These are phyloP conservation scores for Procambarus clarkii DNA, from an alignment of 1,140 invertebrate species.

Conservation along the genomic window DNA sequence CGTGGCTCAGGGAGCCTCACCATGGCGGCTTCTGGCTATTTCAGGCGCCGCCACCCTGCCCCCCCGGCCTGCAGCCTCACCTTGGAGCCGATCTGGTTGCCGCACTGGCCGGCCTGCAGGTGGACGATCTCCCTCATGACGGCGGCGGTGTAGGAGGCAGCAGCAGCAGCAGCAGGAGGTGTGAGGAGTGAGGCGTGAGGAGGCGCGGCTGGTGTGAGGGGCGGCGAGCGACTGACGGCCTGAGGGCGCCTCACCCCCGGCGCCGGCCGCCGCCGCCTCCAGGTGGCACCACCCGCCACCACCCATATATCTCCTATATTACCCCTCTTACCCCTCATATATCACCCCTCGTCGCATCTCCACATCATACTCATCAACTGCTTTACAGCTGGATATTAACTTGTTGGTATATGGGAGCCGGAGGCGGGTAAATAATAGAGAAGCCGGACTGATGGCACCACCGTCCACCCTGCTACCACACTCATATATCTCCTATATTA, in stretches of 20 bases:
- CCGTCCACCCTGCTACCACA: too few species aligned
- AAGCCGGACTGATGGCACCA: too few species aligned
- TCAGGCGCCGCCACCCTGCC: too few species aligned
- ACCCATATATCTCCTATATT: background rate
- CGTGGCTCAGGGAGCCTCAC: too few species aligned
- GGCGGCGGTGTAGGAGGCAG: background rate
- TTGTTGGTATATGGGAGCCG: too few species aligned
- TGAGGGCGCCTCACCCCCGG: background rate
- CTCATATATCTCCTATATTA: too few species aligned
- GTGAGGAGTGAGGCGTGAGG: background rate
- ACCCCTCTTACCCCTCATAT: too few species aligned
- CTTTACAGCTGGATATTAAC: too few species aligned
- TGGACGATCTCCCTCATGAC: slow-evolving; percentile 38
- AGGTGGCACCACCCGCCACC: background rate
- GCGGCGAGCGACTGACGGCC: background rate
- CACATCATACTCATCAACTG: too few species aligned
- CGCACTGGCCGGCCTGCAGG: slow-evolving; percentile 38
- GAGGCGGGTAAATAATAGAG: too few species aligned
- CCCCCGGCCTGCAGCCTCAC: background rate
- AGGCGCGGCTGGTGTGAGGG: background rate
- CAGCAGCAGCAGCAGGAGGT: background rate
- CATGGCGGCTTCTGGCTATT: too few species aligned
- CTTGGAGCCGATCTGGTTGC: slow-evolving; percentile 43
- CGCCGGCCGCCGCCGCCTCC: background rate
- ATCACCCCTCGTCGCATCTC: too few species aligned